These are phyloP conservation scores for Chiroxiphia lanceolata DNA, from an alignment of 2,797 vertebrate genomes.

Conservation along the genomic window DNA sequence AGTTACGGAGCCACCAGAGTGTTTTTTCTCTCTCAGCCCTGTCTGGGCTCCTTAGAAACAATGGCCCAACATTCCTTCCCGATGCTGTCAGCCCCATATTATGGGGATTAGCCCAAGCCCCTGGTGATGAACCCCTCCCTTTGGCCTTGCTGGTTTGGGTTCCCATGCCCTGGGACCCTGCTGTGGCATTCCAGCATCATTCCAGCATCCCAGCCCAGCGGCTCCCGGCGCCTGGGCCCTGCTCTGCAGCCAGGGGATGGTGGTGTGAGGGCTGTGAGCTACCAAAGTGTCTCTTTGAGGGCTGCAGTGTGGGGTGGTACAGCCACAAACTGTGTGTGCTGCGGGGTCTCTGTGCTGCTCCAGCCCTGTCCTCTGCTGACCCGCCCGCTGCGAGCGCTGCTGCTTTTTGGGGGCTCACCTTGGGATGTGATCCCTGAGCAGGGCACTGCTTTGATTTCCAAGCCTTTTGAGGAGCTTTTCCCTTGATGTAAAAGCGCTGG, in stretches of 20 bases:
- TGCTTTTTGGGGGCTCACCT: rapidly evolving
- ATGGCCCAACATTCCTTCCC: constrained; percentile 12
- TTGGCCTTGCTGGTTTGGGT: neutral
- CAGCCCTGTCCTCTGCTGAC: neutral
- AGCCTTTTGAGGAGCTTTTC: rapidly evolving
- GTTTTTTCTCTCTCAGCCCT: neutral
- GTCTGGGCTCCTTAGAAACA: constrained; percentile 1
- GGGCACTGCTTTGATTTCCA: rapidly evolving
- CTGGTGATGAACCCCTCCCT: neutral
- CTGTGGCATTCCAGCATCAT: neutral
- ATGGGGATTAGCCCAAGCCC: neutral
- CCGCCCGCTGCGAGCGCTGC: neutral
- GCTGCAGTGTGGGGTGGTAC: neutral
- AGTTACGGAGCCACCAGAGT: neutral
- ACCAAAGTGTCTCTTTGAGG: neutral
- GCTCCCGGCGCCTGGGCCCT: neutral
- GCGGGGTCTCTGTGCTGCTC: neutral
- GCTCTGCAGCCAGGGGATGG: neutral
- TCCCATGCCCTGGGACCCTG: neutral
- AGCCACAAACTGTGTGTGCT: rapidly evolving
- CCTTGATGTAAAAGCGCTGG: rapidly evolving
- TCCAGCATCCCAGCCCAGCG: neutral
- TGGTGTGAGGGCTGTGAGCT: neutral
- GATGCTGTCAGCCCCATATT: neutral
- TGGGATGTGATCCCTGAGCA: rapidly evolving